A percentile compares a stretch with the other conserved stretches of the same genome.
Conservation (phyloP, 2,113 vertebrate species). For the Archilochus colubris region DNA sequence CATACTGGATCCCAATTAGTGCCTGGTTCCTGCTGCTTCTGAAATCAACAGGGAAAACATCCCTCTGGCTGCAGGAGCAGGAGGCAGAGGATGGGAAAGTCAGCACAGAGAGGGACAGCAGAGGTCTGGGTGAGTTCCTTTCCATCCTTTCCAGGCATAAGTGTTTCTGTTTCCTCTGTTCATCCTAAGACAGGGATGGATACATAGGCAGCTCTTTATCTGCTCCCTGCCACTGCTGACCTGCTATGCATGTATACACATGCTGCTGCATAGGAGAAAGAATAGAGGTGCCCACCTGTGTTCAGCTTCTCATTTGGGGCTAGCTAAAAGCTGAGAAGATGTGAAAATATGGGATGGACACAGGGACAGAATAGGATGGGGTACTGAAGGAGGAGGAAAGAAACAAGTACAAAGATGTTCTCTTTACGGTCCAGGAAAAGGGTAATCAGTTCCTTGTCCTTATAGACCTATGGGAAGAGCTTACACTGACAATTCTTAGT, state of each 20-base stretch:
- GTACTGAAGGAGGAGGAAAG: neutral
- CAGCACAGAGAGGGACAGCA: neutral
- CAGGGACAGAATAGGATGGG: neutral
- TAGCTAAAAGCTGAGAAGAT: neutral
- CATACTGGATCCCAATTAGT: conserved; percentile 67
- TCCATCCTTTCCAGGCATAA: neutral
- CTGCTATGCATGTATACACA: neutral
- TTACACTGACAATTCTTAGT: neutral
- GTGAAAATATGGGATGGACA: neutral
- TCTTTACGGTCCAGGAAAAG: neutral
- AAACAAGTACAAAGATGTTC: neutral
- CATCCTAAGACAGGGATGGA: neutral
- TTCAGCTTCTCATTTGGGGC: neutral
- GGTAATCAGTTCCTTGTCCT: neutral
- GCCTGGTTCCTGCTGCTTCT: conserved; percentile 24
- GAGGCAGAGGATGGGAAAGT: neutral
- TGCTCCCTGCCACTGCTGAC: neutral
- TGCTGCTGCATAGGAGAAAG: neutral
- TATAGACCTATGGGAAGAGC: neutral
- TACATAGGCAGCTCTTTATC: neutral
- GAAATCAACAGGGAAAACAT: conserved; percentile 37
- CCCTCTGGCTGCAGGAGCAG: conserved; percentile 17
- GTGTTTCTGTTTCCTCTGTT: neutral
- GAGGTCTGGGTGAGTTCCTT: neutral
- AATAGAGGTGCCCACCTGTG: no score